phyloP scores from a whole-genome alignment of 2,797 vertebrate species.

The Poecilia wingei region DNA sequence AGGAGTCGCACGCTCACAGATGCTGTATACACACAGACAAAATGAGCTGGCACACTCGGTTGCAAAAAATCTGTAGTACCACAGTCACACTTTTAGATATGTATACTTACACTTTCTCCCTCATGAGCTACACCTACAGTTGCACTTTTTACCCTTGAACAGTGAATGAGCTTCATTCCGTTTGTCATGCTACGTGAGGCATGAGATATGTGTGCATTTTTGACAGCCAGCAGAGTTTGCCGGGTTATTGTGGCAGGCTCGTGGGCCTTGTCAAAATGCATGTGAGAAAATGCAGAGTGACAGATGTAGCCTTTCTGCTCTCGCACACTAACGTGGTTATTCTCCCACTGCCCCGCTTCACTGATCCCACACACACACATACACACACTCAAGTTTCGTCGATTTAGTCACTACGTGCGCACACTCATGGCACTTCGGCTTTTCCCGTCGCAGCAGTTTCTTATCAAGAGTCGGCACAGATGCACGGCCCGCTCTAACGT shows the following conservation, averaged over 20 bases:
- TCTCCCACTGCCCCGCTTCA: constrained; percentile 74
- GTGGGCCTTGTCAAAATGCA: constrained; percentile 69
- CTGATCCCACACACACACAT: constrained; percentile 34
- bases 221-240: constrained; percentile 46
- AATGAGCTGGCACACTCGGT: constrained; percentile 2
- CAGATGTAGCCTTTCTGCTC: constrained; percentile 86
- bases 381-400: constrained; percentile 18
- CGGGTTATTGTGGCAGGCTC: constrained; percentile 58
- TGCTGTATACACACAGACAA: constrained; percentile 16
- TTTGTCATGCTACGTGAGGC: constrained; percentile 58
- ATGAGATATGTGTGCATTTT: constrained; percentile 44
- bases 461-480: constrained; percentile 5
- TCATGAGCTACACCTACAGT: constrained; percentile 40
- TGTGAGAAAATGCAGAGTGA: constrained; percentile 80
- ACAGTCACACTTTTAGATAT: constrained; percentile 8
- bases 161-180: constrained; percentile 44
- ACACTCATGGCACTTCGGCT: constrained; percentile 5
- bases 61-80: neutral
- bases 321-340: constrained; percentile 83
- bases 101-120: constrained; percentile 8
- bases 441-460: constrained; percentile 17
- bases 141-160: constrained; percentile 57
- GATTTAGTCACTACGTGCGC: constrained; percentile 12
- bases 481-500: constrained; percentile 4
- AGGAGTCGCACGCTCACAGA: constrained; percentile 16